A percentile compares a stretch with the other conserved stretches of the same genome.
Conservation (phyloP, 2,888 invertebrate genomes). For the Pantelozetes paolii region DNA sequence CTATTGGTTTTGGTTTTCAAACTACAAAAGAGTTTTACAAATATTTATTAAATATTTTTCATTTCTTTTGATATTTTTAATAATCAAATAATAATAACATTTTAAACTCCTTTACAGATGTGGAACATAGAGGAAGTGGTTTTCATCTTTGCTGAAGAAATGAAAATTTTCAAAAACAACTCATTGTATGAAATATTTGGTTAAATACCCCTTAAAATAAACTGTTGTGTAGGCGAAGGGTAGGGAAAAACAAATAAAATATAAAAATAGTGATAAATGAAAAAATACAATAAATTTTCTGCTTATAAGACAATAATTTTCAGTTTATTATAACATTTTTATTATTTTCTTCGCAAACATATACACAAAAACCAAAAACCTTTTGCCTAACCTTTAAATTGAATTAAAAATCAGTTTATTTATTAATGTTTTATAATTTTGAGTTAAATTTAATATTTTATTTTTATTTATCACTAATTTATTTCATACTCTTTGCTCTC, state of each 20-base stretch:
- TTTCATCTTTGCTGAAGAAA: conserved; percentile 30
- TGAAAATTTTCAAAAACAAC: not conserved
- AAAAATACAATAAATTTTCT: conserved; percentile 3
- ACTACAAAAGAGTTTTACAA: too few relatives aligned
- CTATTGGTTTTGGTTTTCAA: too few relatives aligned
- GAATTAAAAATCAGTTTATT: not conserved
- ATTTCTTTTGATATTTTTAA: not conserved
- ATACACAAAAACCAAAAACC: too few relatives aligned
- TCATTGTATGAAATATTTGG: not conserved
- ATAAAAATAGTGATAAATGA: not conserved
- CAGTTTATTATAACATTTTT: not conserved
- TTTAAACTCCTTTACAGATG: not conserved
- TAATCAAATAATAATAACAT: not conserved
- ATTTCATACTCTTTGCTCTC: too few relatives aligned
- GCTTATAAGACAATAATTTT: not conserved
- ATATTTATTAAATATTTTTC: not conserved
- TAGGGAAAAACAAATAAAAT: not conserved
- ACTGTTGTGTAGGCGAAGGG: not conserved
- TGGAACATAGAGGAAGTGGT: conserved; percentile 17
- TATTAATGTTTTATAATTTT: not conserved
- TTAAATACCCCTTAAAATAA: not conserved
- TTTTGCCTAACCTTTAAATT: not conserved
- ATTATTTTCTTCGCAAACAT: not conserved
- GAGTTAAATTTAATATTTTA: not conserved
- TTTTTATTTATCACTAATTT: not conserved